Conservation (phyloP, 2,888 invertebrate species). For the Ischnus inquisitorius region DNA sequence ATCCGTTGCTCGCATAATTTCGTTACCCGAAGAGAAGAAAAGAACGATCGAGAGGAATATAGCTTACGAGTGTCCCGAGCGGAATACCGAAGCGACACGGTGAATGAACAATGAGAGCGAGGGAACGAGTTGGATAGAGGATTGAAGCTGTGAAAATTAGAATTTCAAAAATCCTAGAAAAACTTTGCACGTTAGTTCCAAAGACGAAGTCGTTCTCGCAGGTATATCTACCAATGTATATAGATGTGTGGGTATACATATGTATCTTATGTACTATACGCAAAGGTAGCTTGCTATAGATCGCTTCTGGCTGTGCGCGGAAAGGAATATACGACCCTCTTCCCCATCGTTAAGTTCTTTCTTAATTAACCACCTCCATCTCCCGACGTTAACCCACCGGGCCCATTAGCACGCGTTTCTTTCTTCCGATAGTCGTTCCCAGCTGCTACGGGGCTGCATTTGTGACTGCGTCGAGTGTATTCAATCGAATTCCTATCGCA, state of each 20-base stretch:
- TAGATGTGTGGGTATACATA: neutral
- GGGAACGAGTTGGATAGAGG: conserved; percentile 44
- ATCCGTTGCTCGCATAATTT: conserved; percentile 19
- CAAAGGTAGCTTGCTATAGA: conserved; percentile 13
- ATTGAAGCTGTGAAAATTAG: conserved; percentile 75
- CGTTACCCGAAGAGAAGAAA: conserved; percentile 7
- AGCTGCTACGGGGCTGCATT: conserved; percentile 22
- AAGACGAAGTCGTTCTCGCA: conserved; percentile 25
- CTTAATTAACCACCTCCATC: conserved; percentile 74
- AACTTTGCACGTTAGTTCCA: conserved; percentile 74
- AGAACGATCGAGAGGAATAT: conserved; percentile 14
- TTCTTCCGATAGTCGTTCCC: conserved; percentile 49
- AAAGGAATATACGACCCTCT: conserved; percentile 69
- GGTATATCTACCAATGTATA: conserved; percentile 14
- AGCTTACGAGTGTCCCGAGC: neutral
- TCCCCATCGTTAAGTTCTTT: conserved; percentile 76
- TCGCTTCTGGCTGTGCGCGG: conserved; percentile 4
- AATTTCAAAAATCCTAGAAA: conserved; percentile 77
- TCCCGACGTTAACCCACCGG: conserved; percentile 46
- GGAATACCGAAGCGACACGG: conserved; percentile 44
- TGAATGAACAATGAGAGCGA: conserved; percentile 33
- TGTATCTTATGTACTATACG: conserved; percentile 19
- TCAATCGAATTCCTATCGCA: neutral
- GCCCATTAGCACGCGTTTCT: conserved; percentile 48
- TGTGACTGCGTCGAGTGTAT: neutral